Evolutionary conservation across 2,888 invertebrate genomes (phyloP), one percentile per base, ranked within the genome.

Genomic region (Caenorhabditis afra): DNA sequence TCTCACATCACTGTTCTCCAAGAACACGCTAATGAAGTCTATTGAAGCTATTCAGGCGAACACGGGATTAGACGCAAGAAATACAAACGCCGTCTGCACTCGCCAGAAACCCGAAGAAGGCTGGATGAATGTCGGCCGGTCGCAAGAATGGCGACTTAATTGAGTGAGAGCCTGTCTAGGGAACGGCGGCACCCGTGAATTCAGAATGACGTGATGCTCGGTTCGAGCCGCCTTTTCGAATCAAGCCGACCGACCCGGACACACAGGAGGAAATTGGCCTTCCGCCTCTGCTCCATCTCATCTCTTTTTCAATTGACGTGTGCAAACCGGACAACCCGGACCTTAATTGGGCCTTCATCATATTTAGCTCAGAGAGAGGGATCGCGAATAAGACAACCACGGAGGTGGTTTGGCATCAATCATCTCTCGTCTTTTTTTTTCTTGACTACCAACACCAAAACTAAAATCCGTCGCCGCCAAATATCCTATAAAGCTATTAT

Each of bases 31-130:
- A 47, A 66, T 57, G 37, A 29, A 57, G 47, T 49, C 23, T 49
- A 58, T 14, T 20, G 37, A 49, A 62, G 49, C 62, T 29, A 57
- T 47, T 57, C 45, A 64, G 10, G 71, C 62, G 57, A 62, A 62
- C 52, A 44, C 45, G 59, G 22, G 22, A 29, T 29, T 29, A 29
- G n/a, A n/a, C n/a, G n/a, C n/a, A n/a, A n/a, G n/a, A n/a, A n/a
- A 3, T 29, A 7, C 4, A 29, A 29, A 29, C 29, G 70, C 45
- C 44, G 70, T 70, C 70, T 70, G 70, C 70, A 61, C 61, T 70
- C 14, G 44, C 29, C 4, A 5, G 29, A 7, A 29, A 29, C 3
- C 29, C 7, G 29, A 29, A 29, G n/a, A n/a, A n/a, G n/a, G n/a
- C n/a, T 29, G 3, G 29, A 29, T 29, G 7, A 29, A n/a, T n/a